Evolutionary conservation across 2,113 vertebrate species (phyloP).

Genomic region (Percopsis transmontana): DNA sequence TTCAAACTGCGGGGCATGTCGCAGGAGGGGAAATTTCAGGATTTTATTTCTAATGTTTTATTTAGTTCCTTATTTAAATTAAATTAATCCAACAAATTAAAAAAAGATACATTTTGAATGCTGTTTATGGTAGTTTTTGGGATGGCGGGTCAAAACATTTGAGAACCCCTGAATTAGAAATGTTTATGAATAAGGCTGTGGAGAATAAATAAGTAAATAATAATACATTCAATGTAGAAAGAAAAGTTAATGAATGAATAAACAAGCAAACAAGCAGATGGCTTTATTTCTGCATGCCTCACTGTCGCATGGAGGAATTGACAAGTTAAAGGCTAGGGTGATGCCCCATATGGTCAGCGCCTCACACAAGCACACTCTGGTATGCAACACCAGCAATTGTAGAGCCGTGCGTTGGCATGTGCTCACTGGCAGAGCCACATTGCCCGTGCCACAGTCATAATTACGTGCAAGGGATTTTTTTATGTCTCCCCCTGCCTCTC

Average conservation of each 20-base stretch:
- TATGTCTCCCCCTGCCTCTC: conserved; percentile 8
- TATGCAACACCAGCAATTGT: conserved; percentile 24
- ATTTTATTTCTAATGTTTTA: too few species aligned
- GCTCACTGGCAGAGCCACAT: conserved; percentile 30
- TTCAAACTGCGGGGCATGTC: too few species aligned
- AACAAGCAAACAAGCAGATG: not conserved
- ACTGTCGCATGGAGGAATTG: conserved; percentile 17
- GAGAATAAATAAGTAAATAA: too few species aligned
- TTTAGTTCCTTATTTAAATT: not conserved
- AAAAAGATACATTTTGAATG: too few species aligned
- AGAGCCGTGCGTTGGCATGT: conserved; percentile 22
- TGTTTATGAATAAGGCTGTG: not conserved
- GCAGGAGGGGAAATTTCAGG: too few species aligned
- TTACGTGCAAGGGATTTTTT: conserved; percentile 48
- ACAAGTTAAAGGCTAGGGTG: conserved; percentile 10
- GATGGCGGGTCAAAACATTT: too few species aligned
- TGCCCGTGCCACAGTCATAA: conserved; percentile 49
- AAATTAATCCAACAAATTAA: not conserved
- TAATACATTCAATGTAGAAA: too few species aligned
- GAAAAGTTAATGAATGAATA: too few species aligned
- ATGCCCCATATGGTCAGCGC: conserved; percentile 33
- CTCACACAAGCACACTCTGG: conserved; percentile 20
- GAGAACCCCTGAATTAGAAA: too few species aligned
- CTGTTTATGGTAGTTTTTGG: too few species aligned
- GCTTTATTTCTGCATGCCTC: not conserved